phyloP scores from a whole-genome alignment of 2,888 invertebrate genomes.

The Xestia xanthographa region DNA sequence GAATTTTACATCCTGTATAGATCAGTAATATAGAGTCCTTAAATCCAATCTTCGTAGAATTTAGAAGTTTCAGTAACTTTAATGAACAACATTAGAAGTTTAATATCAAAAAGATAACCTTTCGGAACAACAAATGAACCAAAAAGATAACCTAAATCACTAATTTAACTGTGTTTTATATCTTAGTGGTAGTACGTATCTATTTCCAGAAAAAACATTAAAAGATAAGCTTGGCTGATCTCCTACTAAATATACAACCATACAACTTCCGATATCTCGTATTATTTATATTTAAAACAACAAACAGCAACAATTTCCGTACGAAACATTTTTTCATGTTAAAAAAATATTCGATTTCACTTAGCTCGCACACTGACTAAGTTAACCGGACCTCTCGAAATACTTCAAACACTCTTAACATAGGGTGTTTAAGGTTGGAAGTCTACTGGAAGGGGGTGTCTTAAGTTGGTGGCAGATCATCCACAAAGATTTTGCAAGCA shows the following conservation, averaged over 20 bases:
- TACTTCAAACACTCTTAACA: background rate
- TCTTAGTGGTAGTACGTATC: background rate
- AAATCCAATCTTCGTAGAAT: background rate
- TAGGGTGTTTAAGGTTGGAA: background rate
- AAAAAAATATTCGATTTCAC: slow-evolving; percentile 75
- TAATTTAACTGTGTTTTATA: background rate
- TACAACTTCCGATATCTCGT: slow-evolving; percentile 25
- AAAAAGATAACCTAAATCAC: background rate
- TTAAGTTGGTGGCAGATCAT: slow-evolving; percentile 63
- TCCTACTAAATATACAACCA: slow-evolving; percentile 16
- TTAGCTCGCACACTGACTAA: slow-evolving; percentile 60
- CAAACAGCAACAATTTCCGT: slow-evolving; percentile 53
- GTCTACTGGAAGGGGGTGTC: slow-evolving; percentile 20
- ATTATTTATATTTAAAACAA: slow-evolving; percentile 57
- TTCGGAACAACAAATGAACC: background rate
- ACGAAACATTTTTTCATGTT: slow-evolving; percentile 59
- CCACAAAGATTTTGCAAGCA: slow-evolving; percentile 71
- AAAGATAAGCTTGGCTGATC: slow-evolving; percentile 25
- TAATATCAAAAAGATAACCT: background rate
- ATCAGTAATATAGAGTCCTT: too few species aligned
- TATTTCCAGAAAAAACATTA: slow-evolving; percentile 28
- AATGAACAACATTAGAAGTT: background rate
- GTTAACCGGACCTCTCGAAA: slow-evolving; percentile 10
- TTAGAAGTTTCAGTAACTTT: background rate
- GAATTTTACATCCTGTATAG: too few species aligned